Base-by-base conservation (phyloP, 2,888 invertebrate genomes). In the Quadriops clusia region DNA sequence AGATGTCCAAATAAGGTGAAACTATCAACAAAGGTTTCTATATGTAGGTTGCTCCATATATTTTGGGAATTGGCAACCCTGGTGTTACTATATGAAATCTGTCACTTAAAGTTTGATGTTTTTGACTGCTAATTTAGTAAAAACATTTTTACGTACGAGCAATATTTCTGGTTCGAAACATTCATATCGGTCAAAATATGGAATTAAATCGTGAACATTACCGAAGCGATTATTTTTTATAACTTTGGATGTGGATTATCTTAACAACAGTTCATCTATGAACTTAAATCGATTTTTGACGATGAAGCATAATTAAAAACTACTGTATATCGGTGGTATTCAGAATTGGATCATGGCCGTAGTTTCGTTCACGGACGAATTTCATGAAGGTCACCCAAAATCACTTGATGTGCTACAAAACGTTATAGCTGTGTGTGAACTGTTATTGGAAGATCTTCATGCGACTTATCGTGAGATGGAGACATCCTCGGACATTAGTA, bases 401-500 rank as follows among this genome's bases (percentile, higher is more conserved):
- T 4, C 21, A 5, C 11, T 5, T 9, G 9, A 9, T 4, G n/a
- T n/a, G n/a, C n/a, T n/a, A n/a, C 9, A 21, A 5, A 21, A 21
- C 21, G 11, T 21, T 21, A 3, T 11, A 10, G 21, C 21, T 21
- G 21, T 21, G 21, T 11, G 5, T 21, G 21, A 21, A 4, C 5
- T 21, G 21, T 10, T 21, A 21, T 21, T 21, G 5, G 9, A 21
- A 21, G 21, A 21, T 21, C 21, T 5, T 21, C 21, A 21, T 21
- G 21, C 11, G 11, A 21, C 21, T 21, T 21, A 21, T 21, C 21
- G 21, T 21, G 21, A 21, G 21, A 4, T 21, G 11, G 21, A 21
- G 21, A 5, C 5, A 21, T 21, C 21, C 9, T 11, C 21, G 11
- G 21, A 3, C n/a, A n/a, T n/a, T n/a, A n/a, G n/a, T n/a, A n/a